Conservation (phyloP, 2,888 invertebrate species). For the Teleiodes luculella region DNA sequence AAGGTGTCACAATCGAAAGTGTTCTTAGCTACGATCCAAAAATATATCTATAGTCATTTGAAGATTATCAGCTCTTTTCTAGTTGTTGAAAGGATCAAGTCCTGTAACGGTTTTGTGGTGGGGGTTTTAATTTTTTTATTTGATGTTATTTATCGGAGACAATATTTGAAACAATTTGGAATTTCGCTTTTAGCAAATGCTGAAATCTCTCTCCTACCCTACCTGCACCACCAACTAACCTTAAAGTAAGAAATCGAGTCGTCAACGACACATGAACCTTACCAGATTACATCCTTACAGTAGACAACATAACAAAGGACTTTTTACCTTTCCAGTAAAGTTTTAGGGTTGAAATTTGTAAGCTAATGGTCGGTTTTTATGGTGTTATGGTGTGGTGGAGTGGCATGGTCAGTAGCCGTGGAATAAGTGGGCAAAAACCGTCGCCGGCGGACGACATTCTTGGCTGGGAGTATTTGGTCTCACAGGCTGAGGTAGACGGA, state of each 20-base stretch:
- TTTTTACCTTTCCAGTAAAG: background rate
- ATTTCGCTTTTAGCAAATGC: no score
- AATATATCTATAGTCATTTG: no score
- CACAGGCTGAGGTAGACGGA: conserved; percentile 36
- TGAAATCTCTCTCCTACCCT: background rate
- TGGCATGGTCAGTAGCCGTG: conserved; percentile 58
- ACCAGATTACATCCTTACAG: background rate
- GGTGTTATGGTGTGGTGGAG: conserved; percentile 9
- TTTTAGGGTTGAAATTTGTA: background rate
- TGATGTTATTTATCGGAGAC: no score
- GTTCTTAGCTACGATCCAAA: no score
- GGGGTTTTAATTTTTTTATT: no score
- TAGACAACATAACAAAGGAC: background rate
- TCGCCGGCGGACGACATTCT: conserved; percentile 66
- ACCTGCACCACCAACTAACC: background rate
- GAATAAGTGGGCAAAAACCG: conserved; percentile 63
- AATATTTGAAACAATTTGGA: no score
- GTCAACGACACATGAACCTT: background rate
- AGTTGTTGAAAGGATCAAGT: no score
- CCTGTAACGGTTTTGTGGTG: no score
- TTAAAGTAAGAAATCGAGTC: conserved; percentile 1
- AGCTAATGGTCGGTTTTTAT: background rate
- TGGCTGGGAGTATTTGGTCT: conserved; percentile 45
- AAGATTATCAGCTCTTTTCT: no score
- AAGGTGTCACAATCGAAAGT: no score